Base-by-base conservation (phyloP, 2,888 invertebrate genomes). In the Pseudococcus longispinus region DNA sequence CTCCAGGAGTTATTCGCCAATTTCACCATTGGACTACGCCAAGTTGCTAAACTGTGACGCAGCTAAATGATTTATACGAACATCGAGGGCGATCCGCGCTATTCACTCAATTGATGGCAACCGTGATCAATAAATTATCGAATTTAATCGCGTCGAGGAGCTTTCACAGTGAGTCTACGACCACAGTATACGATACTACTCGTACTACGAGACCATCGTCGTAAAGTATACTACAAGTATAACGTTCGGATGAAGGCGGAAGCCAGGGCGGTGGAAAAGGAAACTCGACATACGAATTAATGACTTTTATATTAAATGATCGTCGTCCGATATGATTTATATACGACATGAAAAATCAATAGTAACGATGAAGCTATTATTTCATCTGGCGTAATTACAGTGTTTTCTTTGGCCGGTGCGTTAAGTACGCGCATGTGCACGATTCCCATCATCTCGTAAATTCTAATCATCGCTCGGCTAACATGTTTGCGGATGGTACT, bases 241-340 rank as follows among this genome's bases (percentile, higher is more conserved):
- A 65, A 65, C 65, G 65, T 9, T 0, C 4, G 8, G 51, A n/a
- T 15, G 51, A n/a, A 51, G 51, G 51, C 51, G 51, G n/a, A 51
- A n/a, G 51, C 51, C 1, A 8, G 2, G 6, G n/a, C 18, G 6
- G 51, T 1, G 51, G 51, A 51, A 51, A 51, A 51, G 51, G n/a
- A 51, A 51, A 51, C 51, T 51, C 51, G 51, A 51, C 51, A 5
- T 13, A 18, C 70, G 70, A 70, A 70, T 70, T 70, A 70, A 70
- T 70, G 70, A 70, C 70, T 70, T 70, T 70, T 70, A 70, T 60
- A 70, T 60, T 70, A 70, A 70, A 70, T 29, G 70, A 70, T 70
- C 70, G 29, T 70, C 70, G 70, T 70, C 70, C 29, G 70, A 70
- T 70, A 70, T 70, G 70, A 70, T 70, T 70, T 70, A 70, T 70